phyloP scores from a whole-genome alignment of 1,140 invertebrate species.

The Drosophila dunni region DNA sequence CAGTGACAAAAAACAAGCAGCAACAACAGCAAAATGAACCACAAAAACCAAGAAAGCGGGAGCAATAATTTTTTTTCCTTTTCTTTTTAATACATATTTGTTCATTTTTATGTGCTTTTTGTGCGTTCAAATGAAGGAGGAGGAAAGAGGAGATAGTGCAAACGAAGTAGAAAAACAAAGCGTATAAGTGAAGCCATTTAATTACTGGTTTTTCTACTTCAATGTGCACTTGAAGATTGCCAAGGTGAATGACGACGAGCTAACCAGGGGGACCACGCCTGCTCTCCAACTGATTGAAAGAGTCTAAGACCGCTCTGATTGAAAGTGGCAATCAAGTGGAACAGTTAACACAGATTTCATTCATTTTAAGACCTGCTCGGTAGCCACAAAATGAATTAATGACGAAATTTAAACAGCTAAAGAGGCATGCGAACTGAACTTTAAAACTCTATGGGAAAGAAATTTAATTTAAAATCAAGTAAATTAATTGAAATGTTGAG shows the following conservation, averaged over 20 bases:
- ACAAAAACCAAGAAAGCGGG: constrained; percentile 6
- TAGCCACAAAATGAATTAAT: constrained; percentile 2
- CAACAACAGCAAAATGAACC: not conserved
- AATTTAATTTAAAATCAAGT: no score
- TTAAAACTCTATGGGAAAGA: no score
- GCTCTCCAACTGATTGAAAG: constrained; percentile 38
- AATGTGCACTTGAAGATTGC: constrained; percentile 55
- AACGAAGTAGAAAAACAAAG: constrained; percentile 10
- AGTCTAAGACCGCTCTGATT: constrained; percentile 8
- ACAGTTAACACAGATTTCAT: constrained; percentile 27
- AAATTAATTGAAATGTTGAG: not conserved
- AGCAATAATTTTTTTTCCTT: constrained; percentile 26
- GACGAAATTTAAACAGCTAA: no score
- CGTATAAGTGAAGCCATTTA: constrained; percentile 58
- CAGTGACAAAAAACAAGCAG: constrained; percentile 17
- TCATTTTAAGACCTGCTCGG: constrained; percentile 12
- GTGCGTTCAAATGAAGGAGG: not conserved
- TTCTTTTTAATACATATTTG: constrained; percentile 5
- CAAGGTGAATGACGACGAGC: constrained; percentile 71
- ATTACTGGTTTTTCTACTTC: constrained; percentile 76
- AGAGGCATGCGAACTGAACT: no score
- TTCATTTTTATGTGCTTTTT: constrained; percentile 11
- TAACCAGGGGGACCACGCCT: constrained; percentile 25
- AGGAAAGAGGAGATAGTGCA: not conserved
- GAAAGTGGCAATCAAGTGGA: constrained; percentile 28